phyloP scores from a whole-genome alignment of 2,113 vertebrate genomes.

The Pogona vitticeps region DNA sequence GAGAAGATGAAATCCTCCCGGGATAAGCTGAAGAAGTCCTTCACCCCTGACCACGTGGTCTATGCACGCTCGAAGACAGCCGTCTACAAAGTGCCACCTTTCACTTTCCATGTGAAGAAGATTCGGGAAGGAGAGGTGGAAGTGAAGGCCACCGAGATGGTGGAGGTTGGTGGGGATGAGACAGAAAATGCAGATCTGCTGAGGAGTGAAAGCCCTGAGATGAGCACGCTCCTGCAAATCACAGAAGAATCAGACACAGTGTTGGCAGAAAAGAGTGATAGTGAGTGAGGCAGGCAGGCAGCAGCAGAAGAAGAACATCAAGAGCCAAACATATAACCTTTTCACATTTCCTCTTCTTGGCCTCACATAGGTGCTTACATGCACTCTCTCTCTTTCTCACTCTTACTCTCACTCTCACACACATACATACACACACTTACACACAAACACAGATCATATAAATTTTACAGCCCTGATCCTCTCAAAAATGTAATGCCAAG shows the following conservation, averaged over 20 bases:
- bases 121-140: slow-evolving; percentile 90
- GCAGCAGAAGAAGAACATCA: slow-evolving; percentile 11
- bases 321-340: slow-evolving; percentile 51
- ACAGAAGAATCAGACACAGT: slow-evolving; percentile 88
- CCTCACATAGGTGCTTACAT: slow-evolving; percentile 43
- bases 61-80: slow-evolving; percentile 90
- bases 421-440: neutral
- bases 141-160: slow-evolving; percentile 87
- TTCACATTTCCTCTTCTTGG: slow-evolving; percentile 57
- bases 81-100: slow-evolving; percentile 95
- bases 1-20: slow-evolving; percentile 91
- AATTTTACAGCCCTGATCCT: slow-evolving; percentile 36
- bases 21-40: slow-evolving; percentile 94
- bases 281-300: slow-evolving; percentile 62
- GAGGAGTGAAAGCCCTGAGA: slow-evolving; percentile 84
- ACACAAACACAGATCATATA: neutral
- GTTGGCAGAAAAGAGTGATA: slow-evolving; percentile 86
- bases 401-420: too few relatives aligned
- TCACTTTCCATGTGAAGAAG: slow-evolving; percentile 98
- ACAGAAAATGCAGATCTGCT: slow-evolving; percentile 86
- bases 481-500: slow-evolving; percentile 52
- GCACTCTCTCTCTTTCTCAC: too few relatives aligned
- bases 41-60: slow-evolving; percentile 88
- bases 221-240: slow-evolving; percentile 87
- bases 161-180: slow-evolving; percentile 82